A percentile compares a stretch with the other conserved stretches of the same genome.
These are phyloP conservation scores for Cirrhinus molitorella DNA, from an alignment of 2,797 vertebrate genomes.

Conservation along the genomic window DNA sequence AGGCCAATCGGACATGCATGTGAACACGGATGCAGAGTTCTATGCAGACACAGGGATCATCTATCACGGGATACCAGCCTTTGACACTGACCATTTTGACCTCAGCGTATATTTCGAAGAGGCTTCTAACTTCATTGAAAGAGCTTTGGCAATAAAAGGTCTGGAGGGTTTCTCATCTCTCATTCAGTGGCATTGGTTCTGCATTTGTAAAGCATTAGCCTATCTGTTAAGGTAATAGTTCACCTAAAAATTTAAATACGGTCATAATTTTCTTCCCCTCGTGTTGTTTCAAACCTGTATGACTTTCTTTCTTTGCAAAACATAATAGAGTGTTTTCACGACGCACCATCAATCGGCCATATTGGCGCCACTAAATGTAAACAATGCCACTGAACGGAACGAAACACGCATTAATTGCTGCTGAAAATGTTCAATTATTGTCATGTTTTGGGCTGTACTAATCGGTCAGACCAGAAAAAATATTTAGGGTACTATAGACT, in stretches of 20 bases:
- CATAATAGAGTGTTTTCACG: no score
- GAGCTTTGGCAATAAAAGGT: constrained; percentile 86
- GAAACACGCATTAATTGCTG: no score
- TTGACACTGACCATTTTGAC: constrained; percentile 91
- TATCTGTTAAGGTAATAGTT: background rate
- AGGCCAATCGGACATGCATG: constrained; percentile 95
- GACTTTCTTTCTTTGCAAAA: no score
- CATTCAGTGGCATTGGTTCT: background rate
- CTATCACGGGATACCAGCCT: constrained; percentile 93
- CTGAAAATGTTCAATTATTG: no score
- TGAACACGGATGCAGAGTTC: constrained; percentile 90
- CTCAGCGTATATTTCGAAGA: constrained; percentile 92
- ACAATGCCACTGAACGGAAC: no score
- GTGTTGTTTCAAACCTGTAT: no score
- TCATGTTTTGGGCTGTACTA: no score
- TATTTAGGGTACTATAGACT: no score
- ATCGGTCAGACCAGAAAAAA: no score
- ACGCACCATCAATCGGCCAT: no score
- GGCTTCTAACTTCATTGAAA: constrained; percentile 90
- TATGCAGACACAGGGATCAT: constrained; percentile 86
- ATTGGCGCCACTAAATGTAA: no score
- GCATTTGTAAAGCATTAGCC: background rate
- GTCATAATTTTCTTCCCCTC: background rate
- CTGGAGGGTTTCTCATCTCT: constrained; percentile 76
- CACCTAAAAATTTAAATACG: background rate